Conservation (phyloP, 1,140 invertebrate genomes). For the Onthophagus taurus region DNA sequence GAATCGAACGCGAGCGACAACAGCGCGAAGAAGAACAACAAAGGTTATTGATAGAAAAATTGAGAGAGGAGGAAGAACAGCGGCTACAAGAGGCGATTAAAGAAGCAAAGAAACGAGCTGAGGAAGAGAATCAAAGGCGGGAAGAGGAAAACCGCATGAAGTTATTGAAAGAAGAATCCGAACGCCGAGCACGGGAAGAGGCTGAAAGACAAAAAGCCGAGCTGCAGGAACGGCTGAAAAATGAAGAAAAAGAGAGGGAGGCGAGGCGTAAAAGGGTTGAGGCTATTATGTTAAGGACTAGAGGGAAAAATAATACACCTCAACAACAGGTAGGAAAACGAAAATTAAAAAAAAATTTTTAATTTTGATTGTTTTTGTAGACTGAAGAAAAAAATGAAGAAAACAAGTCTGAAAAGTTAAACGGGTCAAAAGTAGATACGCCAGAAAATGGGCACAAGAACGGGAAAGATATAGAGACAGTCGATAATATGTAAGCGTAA, state of each 20-base stretch:
- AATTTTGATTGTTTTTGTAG: slow-evolving; percentile 14
- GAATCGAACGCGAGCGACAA: slow-evolving; percentile 63
- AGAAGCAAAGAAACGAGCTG: slow-evolving; percentile 53
- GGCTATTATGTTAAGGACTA: slow-evolving; percentile 73
- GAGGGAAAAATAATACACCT: slow-evolving; percentile 52
- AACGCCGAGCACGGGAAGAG: slow-evolving; percentile 65
- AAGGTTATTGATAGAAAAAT: slow-evolving; percentile 63
- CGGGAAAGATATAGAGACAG: slow-evolving; percentile 31
- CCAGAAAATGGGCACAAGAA: slow-evolving; percentile 34
- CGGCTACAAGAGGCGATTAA: slow-evolving; percentile 54
- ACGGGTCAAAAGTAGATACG: slow-evolving; percentile 28
- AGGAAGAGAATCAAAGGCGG: slow-evolving; percentile 50
- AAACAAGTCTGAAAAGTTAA: slow-evolving; percentile 32
- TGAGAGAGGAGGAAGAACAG: slow-evolving; percentile 62
- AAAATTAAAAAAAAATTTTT: neutral
- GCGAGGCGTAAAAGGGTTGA: slow-evolving; percentile 69
- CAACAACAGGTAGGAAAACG: slow-evolving; percentile 15
- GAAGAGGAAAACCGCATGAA: slow-evolving; percentile 61
- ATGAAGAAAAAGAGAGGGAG: slow-evolving; percentile 71
- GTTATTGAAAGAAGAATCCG: slow-evolving; percentile 66
- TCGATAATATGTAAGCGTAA: slow-evolving; percentile 35
- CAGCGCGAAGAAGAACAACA: slow-evolving; percentile 75
- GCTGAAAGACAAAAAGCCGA: slow-evolving; percentile 66
- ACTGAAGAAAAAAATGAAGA: slow-evolving; percentile 35
- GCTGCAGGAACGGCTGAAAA: slow-evolving; percentile 61